Evolutionary conservation across 2,888 invertebrate genomes (phyloP), one percentile per base, ranked within the genome.

Genomic region (Caenorhabditis macrosperma): DNA sequence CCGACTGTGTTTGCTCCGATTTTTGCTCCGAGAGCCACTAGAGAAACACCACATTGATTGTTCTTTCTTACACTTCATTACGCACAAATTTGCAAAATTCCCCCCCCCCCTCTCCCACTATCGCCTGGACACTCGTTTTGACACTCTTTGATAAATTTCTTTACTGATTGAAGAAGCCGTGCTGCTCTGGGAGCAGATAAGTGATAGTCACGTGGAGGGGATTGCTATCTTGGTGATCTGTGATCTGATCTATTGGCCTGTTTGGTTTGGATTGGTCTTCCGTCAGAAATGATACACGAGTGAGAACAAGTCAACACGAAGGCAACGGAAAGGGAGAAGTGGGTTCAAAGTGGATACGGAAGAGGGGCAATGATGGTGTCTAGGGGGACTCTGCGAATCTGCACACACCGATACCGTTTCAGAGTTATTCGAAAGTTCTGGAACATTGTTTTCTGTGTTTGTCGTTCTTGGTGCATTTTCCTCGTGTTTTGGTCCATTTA

Each of bases 1-100:
- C 57, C 17, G 35, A 22, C 5, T 15, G 35, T 57, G 59, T 48
- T 48, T 68, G 59, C 46, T 50, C 59, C 55, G 59, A 68, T 68
- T 68, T 50, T 68, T 68, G 68, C 68, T 68, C 68, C 55, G 41
- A 30, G 52, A 46, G 28, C 48, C 68, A 68, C 68, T 68, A 68
- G 68, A 63, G 61, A 68, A 48, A 57, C n/a, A n/a, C n/a, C 30
- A 66, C 66, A 66, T 66, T 59, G 68, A 68, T 68, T 68, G 68
- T 59, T 68, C 68, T 59, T 59, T 55, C 55, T 10, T 12, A 38
- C 38, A 12, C 38, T 33, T n/a, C 41, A 67, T 67, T 67, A 67
- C 67, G 67, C 67, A 67, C 26, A 44, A 33, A 7, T 38, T 5
- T 38, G 38, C 38, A 12, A 38, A 38, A 38, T 38, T 38, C 38